Evolutionary conservation across 2,888 invertebrate genomes (phyloP).

Genomic region (Tholera decimalis): DNA sequence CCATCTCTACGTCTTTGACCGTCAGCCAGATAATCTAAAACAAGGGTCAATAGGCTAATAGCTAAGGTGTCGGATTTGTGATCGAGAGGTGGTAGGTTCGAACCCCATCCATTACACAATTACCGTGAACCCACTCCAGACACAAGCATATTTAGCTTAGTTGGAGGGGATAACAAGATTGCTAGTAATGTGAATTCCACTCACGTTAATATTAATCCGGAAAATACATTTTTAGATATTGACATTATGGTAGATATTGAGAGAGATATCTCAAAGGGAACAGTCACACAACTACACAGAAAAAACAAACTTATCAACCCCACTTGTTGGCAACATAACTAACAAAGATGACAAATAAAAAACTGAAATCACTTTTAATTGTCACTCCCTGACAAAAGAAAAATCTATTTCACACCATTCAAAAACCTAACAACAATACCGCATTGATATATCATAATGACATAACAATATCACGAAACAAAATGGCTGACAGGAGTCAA

Average conservation of each 20-base stretch:
- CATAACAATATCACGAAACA: constrained; percentile 64
- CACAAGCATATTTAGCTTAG: too few relatives aligned
- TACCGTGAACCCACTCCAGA: too few relatives aligned
- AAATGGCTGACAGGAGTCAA: constrained; percentile 68
- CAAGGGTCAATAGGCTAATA: too few relatives aligned
- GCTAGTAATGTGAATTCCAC: too few relatives aligned
- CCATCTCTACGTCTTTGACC: too few relatives aligned
- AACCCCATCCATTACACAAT: too few relatives aligned
- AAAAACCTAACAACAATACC: constrained; percentile 67
- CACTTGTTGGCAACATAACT: constrained; percentile 49
- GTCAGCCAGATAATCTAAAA: too few relatives aligned
- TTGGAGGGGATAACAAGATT: too few relatives aligned
- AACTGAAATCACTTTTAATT: constrained; percentile 66
- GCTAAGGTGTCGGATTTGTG: too few relatives aligned
- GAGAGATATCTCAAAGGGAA: neutral
- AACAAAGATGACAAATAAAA: constrained; percentile 52
- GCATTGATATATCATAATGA: constrained; percentile 74
- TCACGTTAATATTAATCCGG: too few relatives aligned
- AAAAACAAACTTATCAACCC: constrained; percentile 25
- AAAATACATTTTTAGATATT: too few relatives aligned
- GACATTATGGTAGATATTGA: neutral
- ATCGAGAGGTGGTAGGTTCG: too few relatives aligned
- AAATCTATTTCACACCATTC: constrained; percentile 70
- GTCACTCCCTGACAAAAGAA: constrained; percentile 61
- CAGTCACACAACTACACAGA: neutral